Percentiles rank a stretch among this genome's conserved stretches.
Evolutionary conservation across 2,113 vertebrate genomes (phyloP).

Genomic region (Physeter macrocephalus): DNA sequence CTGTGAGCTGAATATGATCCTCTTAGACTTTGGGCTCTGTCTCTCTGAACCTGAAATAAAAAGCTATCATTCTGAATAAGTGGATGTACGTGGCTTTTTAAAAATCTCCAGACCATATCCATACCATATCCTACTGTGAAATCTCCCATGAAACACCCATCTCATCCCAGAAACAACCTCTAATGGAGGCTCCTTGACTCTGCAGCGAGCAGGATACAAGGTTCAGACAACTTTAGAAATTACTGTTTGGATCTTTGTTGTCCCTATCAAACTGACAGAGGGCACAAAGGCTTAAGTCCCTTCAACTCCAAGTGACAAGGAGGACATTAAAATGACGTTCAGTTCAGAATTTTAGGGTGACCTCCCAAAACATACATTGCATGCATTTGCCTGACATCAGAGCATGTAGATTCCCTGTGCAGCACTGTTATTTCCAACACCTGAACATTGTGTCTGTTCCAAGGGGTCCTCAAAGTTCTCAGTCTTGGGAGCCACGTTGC

Average conservation of each 20-base stretch:
- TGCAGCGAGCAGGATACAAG: not conserved
- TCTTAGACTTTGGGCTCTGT: not conserved
- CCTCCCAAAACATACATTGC: not conserved
- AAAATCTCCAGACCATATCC: not conserved
- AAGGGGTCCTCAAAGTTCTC: not conserved
- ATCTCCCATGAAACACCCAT: not conserved
- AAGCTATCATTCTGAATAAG: not conserved
- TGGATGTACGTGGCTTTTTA: not conserved
- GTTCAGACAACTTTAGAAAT: not conserved
- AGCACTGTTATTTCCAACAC: not conserved
- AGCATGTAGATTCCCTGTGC: not conserved
- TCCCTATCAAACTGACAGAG: not conserved
- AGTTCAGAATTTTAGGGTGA: conserved; percentile 7
- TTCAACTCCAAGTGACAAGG: not conserved
- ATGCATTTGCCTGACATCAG: not conserved
- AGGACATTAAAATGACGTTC: not conserved
- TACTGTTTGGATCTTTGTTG: not conserved
- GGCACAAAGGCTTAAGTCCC: not conserved
- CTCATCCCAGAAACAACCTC: not conserved
- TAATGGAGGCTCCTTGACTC: not conserved
- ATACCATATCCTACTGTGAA: not conserved
- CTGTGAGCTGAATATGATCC: conserved; percentile 20
- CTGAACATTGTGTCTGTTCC: not conserved
- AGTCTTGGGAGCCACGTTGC: not conserved
- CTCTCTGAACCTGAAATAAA: conserved; percentile 33